Conservation (phyloP, 2,888 invertebrate genomes). For the Spilosoma lubricipeda region DNA sequence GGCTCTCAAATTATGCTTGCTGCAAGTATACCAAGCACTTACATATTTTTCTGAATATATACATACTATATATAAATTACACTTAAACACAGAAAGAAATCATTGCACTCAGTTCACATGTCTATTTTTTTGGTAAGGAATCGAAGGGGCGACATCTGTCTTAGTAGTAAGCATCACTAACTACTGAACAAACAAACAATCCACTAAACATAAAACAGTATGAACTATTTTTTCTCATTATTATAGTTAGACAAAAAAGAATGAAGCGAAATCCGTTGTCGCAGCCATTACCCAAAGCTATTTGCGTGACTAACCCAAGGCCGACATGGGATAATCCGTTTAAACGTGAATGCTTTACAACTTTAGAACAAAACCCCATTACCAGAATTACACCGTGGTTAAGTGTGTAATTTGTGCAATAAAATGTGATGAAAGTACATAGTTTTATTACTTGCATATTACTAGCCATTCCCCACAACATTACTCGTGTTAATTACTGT, state of each 20-base stretch:
- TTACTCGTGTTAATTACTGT: not conserved
- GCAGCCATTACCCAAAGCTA: not conserved
- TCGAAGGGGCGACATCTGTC: not conserved
- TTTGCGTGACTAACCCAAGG: constrained; percentile 12
- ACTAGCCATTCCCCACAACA: not conserved
- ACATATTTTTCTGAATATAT: not conserved
- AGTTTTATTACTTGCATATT: not conserved
- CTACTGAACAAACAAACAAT: not conserved
- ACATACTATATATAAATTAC: not conserved
- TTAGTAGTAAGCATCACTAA: not conserved
- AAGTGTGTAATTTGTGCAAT: constrained; percentile 2
- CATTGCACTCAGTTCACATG: too few species aligned
- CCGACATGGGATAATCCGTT: constrained; percentile 14
- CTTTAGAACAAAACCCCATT: constrained; percentile 11
- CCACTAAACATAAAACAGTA: not conserved
- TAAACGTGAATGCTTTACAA: constrained; percentile 19
- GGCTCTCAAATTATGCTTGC: too few species aligned
- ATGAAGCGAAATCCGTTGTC: not conserved
- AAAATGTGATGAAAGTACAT: not conserved
- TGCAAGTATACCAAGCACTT: not conserved
- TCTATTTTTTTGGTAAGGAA: too few species aligned
- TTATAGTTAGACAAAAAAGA: not conserved
- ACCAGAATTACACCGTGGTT: constrained; percentile 4
- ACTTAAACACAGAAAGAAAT: not conserved
- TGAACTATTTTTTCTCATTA: not conserved